These are phyloP conservation scores for Melipona beecheii DNA, from an alignment of 2,888 invertebrate genomes.

Conservation along the genomic window DNA sequence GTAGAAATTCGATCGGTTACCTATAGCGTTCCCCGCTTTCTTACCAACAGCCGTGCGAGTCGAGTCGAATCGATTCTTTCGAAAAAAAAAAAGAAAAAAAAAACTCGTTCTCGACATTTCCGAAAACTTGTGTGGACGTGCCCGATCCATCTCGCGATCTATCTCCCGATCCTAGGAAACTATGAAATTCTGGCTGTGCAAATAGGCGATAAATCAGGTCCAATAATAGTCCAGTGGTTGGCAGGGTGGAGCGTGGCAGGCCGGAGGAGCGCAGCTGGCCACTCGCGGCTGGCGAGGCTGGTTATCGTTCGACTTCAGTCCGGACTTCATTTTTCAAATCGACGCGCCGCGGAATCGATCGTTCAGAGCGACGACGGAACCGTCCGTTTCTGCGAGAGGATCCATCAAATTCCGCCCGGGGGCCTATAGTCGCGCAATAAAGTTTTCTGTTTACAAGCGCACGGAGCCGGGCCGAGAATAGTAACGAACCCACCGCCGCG, in stretches of 20 bases:
- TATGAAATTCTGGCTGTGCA: constrained; percentile 68
- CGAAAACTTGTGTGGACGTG: constrained; percentile 15
- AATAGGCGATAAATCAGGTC: constrained; percentile 71
- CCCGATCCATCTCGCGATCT: constrained; percentile 14
- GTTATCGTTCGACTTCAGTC: constrained; percentile 54
- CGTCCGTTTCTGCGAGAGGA: constrained; percentile 32
- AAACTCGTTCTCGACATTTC: constrained; percentile 26
- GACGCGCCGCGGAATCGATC: constrained; percentile 48
- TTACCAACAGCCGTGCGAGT: constrained; percentile 15
- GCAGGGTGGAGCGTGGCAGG: no score
- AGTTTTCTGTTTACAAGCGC: constrained; percentile 51
- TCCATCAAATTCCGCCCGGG: constrained; percentile 55
- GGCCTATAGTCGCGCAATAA: constrained; percentile 43
- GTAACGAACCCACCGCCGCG: constrained; percentile 15
- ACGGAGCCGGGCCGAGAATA: constrained; percentile 42
- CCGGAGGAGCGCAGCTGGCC: no score
- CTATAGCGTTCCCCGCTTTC: constrained; percentile 60
- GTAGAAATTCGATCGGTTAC: constrained; percentile 69
- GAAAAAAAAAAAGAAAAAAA: no score
- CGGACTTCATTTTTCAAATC: constrained; percentile 55
- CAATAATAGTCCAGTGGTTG: constrained; percentile 69
- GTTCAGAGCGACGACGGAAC: constrained; percentile 43
- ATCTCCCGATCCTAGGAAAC: constrained; percentile 58
- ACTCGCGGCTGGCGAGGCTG: constrained; percentile 10
- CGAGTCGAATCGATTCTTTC: neutral